Conservation (phyloP, 23 tunicate genomes). For the Aplidium turbinatum region DNA sequence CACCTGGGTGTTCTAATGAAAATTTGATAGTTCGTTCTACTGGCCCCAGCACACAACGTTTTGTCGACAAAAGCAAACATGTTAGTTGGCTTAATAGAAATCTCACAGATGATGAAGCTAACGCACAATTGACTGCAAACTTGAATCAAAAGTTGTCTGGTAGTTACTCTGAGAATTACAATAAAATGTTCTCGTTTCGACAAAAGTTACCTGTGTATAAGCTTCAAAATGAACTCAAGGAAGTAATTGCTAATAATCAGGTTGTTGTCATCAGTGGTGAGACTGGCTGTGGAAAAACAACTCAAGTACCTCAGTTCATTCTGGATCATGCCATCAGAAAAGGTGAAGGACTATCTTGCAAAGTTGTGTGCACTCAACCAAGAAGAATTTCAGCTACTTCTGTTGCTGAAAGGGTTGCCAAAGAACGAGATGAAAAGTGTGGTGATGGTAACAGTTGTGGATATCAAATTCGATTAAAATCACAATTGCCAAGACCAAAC, state of each 20-base stretch:
- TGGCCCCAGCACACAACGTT: neutral
- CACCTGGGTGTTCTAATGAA: no score
- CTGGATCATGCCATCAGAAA: slow-evolving; percentile 61
- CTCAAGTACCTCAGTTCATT: slow-evolving; percentile 72
- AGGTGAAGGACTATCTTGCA: slow-evolving; percentile 42
- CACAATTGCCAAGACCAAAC: slow-evolving; percentile 52
- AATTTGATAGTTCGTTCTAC: no score
- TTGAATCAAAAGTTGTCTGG: neutral
- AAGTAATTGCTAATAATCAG: slow-evolving; percentile 52
- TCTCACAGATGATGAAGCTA: neutral
- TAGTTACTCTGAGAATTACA: neutral
- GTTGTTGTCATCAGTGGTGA: slow-evolving; percentile 87
- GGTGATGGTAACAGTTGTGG: slow-evolving; percentile 82
- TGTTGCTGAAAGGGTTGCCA: slow-evolving; percentile 82
- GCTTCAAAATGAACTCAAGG: slow-evolving; percentile 30
- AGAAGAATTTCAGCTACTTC: slow-evolving; percentile 86
- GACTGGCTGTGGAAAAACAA: slow-evolving; percentile 92
- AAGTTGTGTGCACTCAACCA: slow-evolving; percentile 91
- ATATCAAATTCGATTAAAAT: slow-evolving; percentile 68
- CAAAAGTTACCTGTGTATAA: slow-evolving; percentile 50
- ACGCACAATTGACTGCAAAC: neutral
- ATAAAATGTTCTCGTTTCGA: slow-evolving; percentile 39
- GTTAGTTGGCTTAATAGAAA: neutral
- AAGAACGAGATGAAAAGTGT: slow-evolving; percentile 70
- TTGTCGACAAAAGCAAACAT: neutral